These are phyloP conservation scores for Stramonita haemastoma DNA, from an alignment of 2,888 invertebrate species.

Conservation along the genomic window DNA sequence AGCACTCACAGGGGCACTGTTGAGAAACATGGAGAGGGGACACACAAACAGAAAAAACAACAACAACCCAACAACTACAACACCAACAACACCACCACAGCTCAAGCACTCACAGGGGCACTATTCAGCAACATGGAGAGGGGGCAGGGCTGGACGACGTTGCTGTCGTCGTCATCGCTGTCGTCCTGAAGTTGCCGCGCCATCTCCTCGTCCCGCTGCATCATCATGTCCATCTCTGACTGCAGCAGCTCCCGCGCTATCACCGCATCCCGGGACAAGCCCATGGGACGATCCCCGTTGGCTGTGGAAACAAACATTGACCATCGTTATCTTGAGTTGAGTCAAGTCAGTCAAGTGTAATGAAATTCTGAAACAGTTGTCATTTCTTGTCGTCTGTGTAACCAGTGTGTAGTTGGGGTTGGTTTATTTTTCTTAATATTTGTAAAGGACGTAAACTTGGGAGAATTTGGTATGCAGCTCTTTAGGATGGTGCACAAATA, in stretches of 20 bases:
- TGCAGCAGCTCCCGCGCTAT: conserved; percentile 48
- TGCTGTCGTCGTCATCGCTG: background rate
- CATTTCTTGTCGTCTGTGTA: too few relatives aligned
- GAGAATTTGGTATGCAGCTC: too few relatives aligned
- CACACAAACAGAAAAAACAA: background rate
- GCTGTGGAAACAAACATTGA: background rate
- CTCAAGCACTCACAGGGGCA: background rate
- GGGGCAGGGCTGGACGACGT: background rate
- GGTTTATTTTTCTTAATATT: too few relatives aligned
- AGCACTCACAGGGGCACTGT: too few relatives aligned
- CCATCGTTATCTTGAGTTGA: background rate
- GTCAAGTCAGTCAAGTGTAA: too few relatives aligned
- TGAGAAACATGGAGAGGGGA: background rate
- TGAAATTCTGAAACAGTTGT: too few relatives aligned
- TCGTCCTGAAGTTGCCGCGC: conserved; percentile 37
- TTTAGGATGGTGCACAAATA: too few relatives aligned
- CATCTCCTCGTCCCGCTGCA: conserved; percentile 36
- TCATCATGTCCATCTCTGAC: conserved; percentile 46
- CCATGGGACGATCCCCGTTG: background rate
- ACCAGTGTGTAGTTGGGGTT: too few relatives aligned
- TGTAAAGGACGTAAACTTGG: too few relatives aligned
- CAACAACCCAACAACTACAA: too few relatives aligned
- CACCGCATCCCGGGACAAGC: conserved; percentile 40
- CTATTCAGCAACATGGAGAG: background rate
- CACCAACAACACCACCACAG: background rate